These are phyloP conservation scores for Archilochus colubris DNA, from an alignment of 2,113 vertebrate genomes.

Conservation along the genomic window DNA sequence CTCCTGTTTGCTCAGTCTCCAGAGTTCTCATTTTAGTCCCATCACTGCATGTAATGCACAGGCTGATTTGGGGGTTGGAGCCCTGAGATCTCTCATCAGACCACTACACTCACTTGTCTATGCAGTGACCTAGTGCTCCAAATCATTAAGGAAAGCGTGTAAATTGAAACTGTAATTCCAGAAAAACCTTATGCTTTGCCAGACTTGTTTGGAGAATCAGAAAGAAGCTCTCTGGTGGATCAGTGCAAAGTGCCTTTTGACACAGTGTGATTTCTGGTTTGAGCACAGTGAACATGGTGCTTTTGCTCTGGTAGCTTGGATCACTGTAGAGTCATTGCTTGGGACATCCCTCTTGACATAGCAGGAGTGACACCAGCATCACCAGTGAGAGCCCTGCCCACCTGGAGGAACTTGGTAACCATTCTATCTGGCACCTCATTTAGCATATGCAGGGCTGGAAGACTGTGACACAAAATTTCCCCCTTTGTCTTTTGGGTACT, in stretches of 20 bases:
- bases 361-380: not conserved
- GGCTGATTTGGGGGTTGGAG: not conserved
- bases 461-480: not conserved
- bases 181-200: not conserved
- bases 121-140: not conserved
- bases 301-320: not conserved
- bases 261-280: not conserved
- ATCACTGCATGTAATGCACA: rapidly evolving
- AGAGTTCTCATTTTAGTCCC: not conserved
- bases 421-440: not conserved
- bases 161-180: not conserved
- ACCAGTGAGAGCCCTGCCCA: not conserved
- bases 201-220: not conserved
- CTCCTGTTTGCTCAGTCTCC: not conserved
- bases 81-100: not conserved
- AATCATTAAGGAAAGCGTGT: not conserved
- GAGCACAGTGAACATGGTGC: not conserved
- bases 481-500: not conserved
- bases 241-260: not conserved
- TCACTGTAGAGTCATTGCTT: not conserved
- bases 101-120: not conserved
- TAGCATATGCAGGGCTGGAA: not conserved
- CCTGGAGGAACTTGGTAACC: not conserved
- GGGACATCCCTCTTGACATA: not conserved
- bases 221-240: not conserved